Evolutionary conservation across 1,140 invertebrate species (phyloP).

Genomic region (Latrodectus geometricus): DNA sequence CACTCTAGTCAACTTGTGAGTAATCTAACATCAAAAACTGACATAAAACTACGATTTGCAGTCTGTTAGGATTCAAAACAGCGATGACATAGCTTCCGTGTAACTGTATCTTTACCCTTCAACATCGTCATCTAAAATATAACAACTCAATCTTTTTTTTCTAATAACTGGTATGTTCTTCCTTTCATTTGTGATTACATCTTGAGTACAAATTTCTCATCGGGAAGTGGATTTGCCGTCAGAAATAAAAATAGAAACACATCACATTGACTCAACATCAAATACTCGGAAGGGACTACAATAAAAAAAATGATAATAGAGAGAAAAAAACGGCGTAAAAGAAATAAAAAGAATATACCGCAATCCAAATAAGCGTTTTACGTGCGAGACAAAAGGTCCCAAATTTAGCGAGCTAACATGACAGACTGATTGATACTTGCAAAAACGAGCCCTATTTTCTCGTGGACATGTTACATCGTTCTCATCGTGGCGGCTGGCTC

Average conservation of each 20-base stretch:
- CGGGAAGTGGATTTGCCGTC: not conserved
- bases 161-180: too few species aligned
- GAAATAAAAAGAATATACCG: not conserved
- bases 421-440: constrained; percentile 19
- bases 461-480: not conserved
- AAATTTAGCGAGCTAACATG: not conserved
- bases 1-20: too few species aligned
- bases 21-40: too few species aligned
- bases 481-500: not conserved
- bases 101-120: too few species aligned
- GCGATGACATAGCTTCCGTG: too few species aligned
- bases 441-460: not conserved
- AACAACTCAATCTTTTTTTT: too few species aligned
- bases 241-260: not conserved
- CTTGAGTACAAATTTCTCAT: not conserved
- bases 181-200: too few species aligned
- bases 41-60: too few species aligned
- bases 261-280: not conserved
- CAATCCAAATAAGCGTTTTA: not conserved
- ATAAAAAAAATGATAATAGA: not conserved
- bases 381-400: not conserved
- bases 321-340: not conserved
- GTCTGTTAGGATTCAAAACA: too few species aligned
- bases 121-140: too few species aligned
- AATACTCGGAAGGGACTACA: not conserved